phyloP scores from a whole-genome alignment of 1,140 invertebrate species.

The Drosophila persimilis region DNA sequence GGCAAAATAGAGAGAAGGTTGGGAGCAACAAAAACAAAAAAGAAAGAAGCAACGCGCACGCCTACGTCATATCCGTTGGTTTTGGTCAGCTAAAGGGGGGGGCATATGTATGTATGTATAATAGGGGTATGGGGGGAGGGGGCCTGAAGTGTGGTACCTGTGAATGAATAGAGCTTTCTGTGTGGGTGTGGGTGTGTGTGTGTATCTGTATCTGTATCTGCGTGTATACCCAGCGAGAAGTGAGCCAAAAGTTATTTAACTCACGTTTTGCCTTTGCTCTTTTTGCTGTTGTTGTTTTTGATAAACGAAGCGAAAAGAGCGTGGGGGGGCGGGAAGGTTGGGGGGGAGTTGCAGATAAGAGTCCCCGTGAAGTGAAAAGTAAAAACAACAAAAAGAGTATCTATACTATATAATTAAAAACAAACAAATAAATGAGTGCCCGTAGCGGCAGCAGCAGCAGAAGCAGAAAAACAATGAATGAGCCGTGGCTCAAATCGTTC shows the following conservation, averaged over 20 bases:
- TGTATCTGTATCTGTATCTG: not conserved
- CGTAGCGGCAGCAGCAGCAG: not conserved
- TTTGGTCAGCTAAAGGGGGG: slow-evolving; percentile 29
- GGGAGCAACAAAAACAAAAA: slow-evolving; percentile 6
- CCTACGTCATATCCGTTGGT: slow-evolving; percentile 54
- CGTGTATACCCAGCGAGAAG: slow-evolving; percentile 10
- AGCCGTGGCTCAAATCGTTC: slow-evolving; percentile 9
- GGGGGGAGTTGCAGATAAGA: slow-evolving; percentile 29
- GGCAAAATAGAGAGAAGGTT: slow-evolving; percentile 22
- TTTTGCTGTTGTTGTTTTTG: slow-evolving; percentile 7
- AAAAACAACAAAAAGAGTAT: slow-evolving; percentile 20
- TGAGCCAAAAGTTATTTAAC: slow-evolving; percentile 56
- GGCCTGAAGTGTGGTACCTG: slow-evolving; percentile 35
- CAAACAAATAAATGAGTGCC: slow-evolving; percentile 49
- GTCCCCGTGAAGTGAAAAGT: not conserved
- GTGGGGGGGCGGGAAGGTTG: not conserved
- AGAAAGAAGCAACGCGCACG: not conserved
- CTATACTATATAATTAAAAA: slow-evolving; percentile 43
- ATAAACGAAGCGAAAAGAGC: slow-evolving; percentile 37
- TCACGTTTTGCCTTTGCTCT: slow-evolving; percentile 46
- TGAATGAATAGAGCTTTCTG: slow-evolving; percentile 46
- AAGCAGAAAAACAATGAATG: slow-evolving; percentile 13
- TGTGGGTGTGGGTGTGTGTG: slow-evolving; percentile 9
- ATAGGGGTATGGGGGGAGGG: not conserved
- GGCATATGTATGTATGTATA: too few species aligned